Evolutionary conservation across 2,797 vertebrate species (phyloP).

Genomic region (Anabas testudineus): DNA sequence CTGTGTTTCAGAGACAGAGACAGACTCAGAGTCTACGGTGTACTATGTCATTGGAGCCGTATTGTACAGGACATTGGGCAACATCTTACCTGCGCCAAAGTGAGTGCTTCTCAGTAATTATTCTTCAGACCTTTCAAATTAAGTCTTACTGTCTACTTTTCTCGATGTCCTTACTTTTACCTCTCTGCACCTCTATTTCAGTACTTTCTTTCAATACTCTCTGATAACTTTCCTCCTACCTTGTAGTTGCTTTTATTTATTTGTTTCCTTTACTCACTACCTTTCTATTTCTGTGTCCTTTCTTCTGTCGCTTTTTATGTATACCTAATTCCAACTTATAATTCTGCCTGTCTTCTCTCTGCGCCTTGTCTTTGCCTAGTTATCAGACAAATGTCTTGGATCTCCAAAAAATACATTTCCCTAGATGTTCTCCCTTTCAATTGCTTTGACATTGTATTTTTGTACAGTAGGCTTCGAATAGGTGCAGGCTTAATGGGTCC

Average conservation of each 20-base stretch:
- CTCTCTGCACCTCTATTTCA: slow-evolving; percentile 10
- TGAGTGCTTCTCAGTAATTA: slow-evolving; percentile 75
- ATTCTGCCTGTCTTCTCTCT: slow-evolving; percentile 28
- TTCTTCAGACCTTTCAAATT: slow-evolving; percentile 1
- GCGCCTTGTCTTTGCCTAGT: slow-evolving; percentile 23
- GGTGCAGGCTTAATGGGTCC: slow-evolving; percentile 35
- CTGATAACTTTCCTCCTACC: slow-evolving; percentile 21
- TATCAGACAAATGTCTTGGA: slow-evolving; percentile 45
- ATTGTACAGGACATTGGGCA: slow-evolving; percentile 93
- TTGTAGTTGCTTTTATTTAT: background rate
- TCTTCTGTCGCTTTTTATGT: slow-evolving; percentile 28
- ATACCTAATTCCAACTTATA: slow-evolving; percentile 39
- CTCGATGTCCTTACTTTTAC: slow-evolving; percentile 23
- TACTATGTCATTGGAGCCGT: slow-evolving; percentile 97
- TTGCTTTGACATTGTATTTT: slow-evolving; percentile 42
- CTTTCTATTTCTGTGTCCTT: slow-evolving; percentile 49
- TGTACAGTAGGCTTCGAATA: slow-evolving; percentile 17
- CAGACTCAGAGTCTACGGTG: slow-evolving; percentile 83
- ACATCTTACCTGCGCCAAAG: slow-evolving; percentile 93
- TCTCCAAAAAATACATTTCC: slow-evolving; percentile 43
- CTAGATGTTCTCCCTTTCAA: slow-evolving; percentile 24
- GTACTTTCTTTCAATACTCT: background rate
- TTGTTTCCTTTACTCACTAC: background rate
- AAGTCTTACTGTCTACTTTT: background rate
- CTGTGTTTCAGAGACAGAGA: slow-evolving; percentile 85